Percentiles rank a stretch among this genome's conserved stretches.
These are phyloP conservation scores for Cnemophilus loriae DNA, from an alignment of 2,113 vertebrate genomes.

Conservation along the genomic window DNA sequence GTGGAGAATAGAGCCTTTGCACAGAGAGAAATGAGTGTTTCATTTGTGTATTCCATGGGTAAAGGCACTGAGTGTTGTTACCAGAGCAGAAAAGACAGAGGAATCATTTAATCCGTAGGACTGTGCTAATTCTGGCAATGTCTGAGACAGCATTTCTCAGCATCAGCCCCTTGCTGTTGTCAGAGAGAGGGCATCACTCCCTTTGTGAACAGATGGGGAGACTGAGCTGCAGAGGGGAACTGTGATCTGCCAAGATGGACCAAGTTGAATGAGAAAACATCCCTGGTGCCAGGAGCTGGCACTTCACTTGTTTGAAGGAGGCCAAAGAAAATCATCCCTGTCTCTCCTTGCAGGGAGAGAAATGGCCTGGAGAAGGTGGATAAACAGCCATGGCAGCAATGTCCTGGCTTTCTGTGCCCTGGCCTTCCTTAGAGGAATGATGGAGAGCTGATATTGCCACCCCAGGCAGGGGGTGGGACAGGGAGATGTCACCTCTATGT, in stretches of 20 bases:
- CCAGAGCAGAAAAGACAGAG: background rate
- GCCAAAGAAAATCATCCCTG: background rate
- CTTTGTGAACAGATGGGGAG: slow-evolving; percentile 47
- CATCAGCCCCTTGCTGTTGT: rapidly evolving
- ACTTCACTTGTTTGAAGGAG: background rate
- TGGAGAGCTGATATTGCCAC: background rate
- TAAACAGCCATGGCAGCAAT: background rate
- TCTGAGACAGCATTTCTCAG: background rate
- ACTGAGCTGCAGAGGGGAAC: background rate
- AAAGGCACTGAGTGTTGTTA: background rate
- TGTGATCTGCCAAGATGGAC: background rate
- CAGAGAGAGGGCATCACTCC: background rate
- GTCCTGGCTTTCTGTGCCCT: rapidly evolving
- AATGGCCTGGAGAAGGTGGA: background rate
- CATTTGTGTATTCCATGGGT: background rate
- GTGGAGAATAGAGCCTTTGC: rapidly evolving
- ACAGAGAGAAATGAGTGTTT: background rate
- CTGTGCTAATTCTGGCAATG: background rate
- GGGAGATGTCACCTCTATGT: background rate
- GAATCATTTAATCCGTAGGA: background rate
- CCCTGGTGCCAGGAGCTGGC: background rate
- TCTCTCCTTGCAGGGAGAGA: background rate
- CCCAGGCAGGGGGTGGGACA: background rate
- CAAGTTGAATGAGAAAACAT: background rate
- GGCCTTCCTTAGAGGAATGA: background rate